Conservation (phyloP, 2,888 invertebrate species). For the Tillus elongatus region DNA sequence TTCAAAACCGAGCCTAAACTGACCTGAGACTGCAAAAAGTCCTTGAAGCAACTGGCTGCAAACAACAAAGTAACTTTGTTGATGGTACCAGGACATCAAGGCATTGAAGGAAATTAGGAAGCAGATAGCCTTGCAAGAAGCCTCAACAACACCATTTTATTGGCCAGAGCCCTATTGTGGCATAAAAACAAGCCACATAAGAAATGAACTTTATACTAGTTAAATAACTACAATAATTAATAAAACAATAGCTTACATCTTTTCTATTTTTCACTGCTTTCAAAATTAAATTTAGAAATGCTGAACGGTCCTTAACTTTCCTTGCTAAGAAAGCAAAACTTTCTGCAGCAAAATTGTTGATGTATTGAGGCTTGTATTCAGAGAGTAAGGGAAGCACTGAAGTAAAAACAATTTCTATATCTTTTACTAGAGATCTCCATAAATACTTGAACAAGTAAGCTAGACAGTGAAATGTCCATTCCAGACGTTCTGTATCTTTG, state of each 20-base stretch:
- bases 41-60: no score
- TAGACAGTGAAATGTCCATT: conserved; percentile 76
- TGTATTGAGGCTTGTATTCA: conserved; percentile 68
- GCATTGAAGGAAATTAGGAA: no score
- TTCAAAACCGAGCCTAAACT: no score
- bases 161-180: no score
- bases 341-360: conserved; percentile 90
- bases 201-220: no score
- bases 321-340: conserved; percentile 92
- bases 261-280: conserved; percentile 55
- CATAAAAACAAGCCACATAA: no score
- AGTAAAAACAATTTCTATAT: conserved; percentile 64
- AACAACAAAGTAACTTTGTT: no score
- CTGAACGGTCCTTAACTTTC: conserved; percentile 71
- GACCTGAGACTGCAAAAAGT: no score
- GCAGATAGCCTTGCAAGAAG: no score
- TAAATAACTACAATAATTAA: neutral
- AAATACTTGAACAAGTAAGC: conserved; percentile 87
- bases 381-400: conserved; percentile 67
- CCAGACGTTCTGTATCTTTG: conserved; percentile 75
- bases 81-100: no score
- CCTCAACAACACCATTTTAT: no score
- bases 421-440: conserved; percentile 72
- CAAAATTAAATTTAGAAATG: conserved; percentile 62
- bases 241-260: conserved; percentile 50